Evolutionary conservation across 2,797 vertebrate genomes (phyloP), one percentile per base, ranked within the genome.

Genomic region (Arnoldichthys spilopterus): DNA sequence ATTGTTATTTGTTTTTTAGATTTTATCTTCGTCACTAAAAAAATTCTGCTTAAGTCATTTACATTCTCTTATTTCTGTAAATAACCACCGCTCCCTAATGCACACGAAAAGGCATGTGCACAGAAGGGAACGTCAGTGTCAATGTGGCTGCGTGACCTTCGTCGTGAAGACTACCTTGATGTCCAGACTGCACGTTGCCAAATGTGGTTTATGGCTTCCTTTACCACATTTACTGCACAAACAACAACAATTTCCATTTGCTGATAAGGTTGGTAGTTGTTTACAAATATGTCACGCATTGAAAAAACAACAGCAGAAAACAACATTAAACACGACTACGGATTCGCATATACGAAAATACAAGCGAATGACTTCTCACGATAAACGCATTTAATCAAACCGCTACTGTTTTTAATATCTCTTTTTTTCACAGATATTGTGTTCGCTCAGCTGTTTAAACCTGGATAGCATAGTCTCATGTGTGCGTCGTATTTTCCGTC

Each of bases 121-220:
- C 59, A 32, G 3, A 37, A 7, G n/a, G 62, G 34, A 64, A 64
- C 20, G 62, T 64, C 32, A 64, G 62, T 64, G 34, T 64, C 62
- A 64, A 40, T 49, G 66, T 34, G 47, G 47, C 28, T 20, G 47
- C 40, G 20, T 64, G 62, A 64, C 62, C 62, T 40, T n/a, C 32
- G 34, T 40, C 28, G 16, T 28, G 56, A 59, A 59, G 56, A 61
- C 59, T 34, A 64, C 34, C 62, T 64, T 64, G 34, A 30, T 70
- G 26, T 69, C 53, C 45, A 32, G 45, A 69, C 24, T 20, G 26
- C 4, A 12, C 22, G 26, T 45, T 51, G 15, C 67, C 4, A 51
- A 53, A 22, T 34, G 28, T 53, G 53, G 49, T 15, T 53, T 70
- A 8, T n/a, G 30, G n/a, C 62, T 64, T 64, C 8, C 34, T 43